A percentile compares a stretch with the other conserved stretches of the same genome.
phyloP scores from a whole-genome alignment of 2,113 vertebrate genomes.

The Sinocyclocheilus grahami region DNA sequence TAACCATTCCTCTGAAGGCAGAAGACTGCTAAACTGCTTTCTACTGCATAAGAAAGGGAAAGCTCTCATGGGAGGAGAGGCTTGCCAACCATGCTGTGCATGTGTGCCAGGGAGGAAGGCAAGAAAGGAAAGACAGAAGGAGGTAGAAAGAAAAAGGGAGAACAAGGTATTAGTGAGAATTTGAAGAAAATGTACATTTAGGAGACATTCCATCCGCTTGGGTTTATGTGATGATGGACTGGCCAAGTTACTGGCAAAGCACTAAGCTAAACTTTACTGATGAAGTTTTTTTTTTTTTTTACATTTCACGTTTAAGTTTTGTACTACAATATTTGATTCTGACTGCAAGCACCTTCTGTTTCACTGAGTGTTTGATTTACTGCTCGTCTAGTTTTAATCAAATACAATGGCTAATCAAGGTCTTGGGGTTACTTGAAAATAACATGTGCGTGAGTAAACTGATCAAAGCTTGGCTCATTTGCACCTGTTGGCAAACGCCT shows the following conservation, averaged over 20 bases:
- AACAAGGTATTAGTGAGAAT: neutral
- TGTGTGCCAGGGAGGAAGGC: neutral
- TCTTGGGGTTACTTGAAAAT: neutral
- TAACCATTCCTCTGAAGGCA: slow-evolving; percentile 10
- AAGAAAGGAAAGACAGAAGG: neutral
- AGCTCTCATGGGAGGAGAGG: slow-evolving; percentile 8
- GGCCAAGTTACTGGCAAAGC: slow-evolving; percentile 1
- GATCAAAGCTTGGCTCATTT: neutral
- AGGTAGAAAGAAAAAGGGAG: neutral
- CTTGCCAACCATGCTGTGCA: neutral
- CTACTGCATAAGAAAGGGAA: slow-evolving; percentile 18
- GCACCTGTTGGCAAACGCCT: neutral
- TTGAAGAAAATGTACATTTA: neutral
- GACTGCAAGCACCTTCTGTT: neutral
- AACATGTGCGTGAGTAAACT: neutral
- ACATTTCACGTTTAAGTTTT: neutral
- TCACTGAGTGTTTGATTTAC: neutral
- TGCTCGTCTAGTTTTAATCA: neutral
- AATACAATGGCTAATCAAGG: neutral
- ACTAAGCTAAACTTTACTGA: neutral
- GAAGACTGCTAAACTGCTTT: slow-evolving; percentile 21
- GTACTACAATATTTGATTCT: neutral
- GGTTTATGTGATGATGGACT: neutral
- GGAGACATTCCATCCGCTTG: slow-evolving; percentile 13
- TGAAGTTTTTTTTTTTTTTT: neutral